These are phyloP conservation scores for Drosophila paranaensis DNA, from an alignment of 2,888 invertebrate genomes.

Conservation along the genomic window DNA sequence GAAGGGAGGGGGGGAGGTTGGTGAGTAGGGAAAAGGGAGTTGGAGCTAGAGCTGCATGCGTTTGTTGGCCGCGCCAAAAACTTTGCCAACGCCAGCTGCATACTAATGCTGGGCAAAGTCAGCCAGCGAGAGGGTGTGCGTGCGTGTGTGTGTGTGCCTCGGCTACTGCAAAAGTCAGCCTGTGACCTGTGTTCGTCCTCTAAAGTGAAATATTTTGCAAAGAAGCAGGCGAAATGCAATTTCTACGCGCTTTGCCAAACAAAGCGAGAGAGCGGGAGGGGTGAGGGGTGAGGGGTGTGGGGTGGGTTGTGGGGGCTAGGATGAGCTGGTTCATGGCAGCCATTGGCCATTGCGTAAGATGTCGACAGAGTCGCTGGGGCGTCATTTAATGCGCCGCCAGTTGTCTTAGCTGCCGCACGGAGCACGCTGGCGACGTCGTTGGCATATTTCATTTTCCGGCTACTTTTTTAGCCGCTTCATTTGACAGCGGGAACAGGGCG, in stretches of 20 bases:
- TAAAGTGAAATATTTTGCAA: slow-evolving; percentile 82
- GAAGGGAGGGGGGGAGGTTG: neutral
- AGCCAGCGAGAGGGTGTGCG: slow-evolving; percentile 6
- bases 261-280: slow-evolving; percentile 30
- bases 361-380: slow-evolving; percentile 80
- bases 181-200: slow-evolving; percentile 84
- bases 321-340: slow-evolving; percentile 5
- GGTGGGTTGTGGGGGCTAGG: too few relatives aligned
- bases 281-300: neutral
- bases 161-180: slow-evolving; percentile 74
- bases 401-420: slow-evolving; percentile 59
- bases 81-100: slow-evolving; percentile 74
- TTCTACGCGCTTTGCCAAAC: slow-evolving; percentile 66
- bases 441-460: slow-evolving; percentile 82
- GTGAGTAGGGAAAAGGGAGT: neutral
- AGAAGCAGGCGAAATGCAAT: slow-evolving; percentile 71
- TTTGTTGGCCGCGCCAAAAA: slow-evolving; percentile 77
- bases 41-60: slow-evolving; percentile 54
- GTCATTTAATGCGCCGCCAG: slow-evolving; percentile 82
- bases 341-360: slow-evolving; percentile 76
- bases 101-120: slow-evolving; percentile 55
- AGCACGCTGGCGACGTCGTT: slow-evolving; percentile 67
- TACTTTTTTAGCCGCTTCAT: slow-evolving; percentile 83
- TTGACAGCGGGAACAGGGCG: slow-evolving; percentile 63
- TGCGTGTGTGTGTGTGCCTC: slow-evolving; percentile 47